phyloP scores from a whole-genome alignment of 2,797 vertebrate species.

The Enteromius fasciolatus region DNA sequence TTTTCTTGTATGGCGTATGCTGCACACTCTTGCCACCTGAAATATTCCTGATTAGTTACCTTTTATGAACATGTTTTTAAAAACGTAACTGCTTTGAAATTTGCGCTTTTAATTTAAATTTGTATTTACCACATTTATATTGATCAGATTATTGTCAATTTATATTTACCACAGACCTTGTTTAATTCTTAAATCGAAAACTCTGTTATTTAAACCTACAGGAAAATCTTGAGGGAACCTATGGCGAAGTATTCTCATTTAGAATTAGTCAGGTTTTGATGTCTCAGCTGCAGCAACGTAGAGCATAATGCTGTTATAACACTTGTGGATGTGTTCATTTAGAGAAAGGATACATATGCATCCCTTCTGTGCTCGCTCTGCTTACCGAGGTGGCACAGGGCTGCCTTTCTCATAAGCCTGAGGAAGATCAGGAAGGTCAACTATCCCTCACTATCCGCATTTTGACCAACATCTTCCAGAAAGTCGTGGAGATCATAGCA shows the following conservation, averaged over 20 bases:
- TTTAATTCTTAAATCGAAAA: not conserved
- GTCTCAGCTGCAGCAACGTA: not conserved
- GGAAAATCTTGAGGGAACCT: not conserved
- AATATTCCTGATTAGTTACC: not conserved
- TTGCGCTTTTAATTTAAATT: not conserved
- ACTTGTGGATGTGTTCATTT: constrained; percentile 27
- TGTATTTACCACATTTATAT: too few relatives aligned
- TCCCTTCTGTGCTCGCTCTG: constrained; percentile 78
- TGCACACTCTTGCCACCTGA: not conserved
- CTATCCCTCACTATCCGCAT: constrained; percentile 69
- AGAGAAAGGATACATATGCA: constrained; percentile 83
- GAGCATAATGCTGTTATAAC: not conserved
- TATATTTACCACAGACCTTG: not conserved
- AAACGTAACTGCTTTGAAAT: not conserved
- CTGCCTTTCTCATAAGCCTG: constrained; percentile 66
- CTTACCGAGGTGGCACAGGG: constrained; percentile 84
- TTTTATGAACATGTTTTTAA: not conserved
- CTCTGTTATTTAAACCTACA: not conserved
- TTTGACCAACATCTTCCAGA: constrained; percentile 88
- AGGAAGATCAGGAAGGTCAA: constrained; percentile 58
- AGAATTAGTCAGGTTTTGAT: not conserved
- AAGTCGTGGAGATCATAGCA: constrained; percentile 84
- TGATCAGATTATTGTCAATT: not conserved
- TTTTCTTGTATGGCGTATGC: not conserved
- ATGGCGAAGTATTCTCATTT: not conserved